phyloP scores from a whole-genome alignment of 2,113 vertebrate species.

The Acinonyx jubatus region DNA sequence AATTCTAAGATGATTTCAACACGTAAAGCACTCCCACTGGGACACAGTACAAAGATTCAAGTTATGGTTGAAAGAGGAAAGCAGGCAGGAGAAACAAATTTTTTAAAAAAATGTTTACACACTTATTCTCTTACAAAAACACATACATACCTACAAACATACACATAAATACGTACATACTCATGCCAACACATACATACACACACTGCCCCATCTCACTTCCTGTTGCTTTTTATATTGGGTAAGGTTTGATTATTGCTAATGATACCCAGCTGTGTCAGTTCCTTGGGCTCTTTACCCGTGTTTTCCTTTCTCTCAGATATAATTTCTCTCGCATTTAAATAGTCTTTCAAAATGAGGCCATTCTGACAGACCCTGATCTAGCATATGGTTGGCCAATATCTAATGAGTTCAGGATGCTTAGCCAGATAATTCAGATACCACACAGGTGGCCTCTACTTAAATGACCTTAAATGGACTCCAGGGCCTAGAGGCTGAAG shows the following conservation, averaged over 20 bases:
- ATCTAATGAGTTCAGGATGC: conserved; percentile 44
- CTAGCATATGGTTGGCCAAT: conserved; percentile 61
- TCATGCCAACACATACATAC: background rate
- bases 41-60: background rate
- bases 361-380: conserved; percentile 25
- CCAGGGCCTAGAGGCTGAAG: conserved; percentile 30
- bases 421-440: conserved; percentile 61
- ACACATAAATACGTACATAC: background rate
- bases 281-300: conserved; percentile 35
- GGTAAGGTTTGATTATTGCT: conserved; percentile 57
- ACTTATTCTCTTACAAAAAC: conserved; percentile 40
- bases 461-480: conserved; percentile 58
- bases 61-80: background rate
- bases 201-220: background rate
- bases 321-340: conserved; percentile 63
- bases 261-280: conserved; percentile 64
- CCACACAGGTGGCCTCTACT: conserved; percentile 56
- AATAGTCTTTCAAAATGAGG: conserved; percentile 59
- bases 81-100: background rate
- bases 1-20: conserved; percentile 61
- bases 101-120: background rate
- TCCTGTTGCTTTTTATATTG: conserved; percentile 40
- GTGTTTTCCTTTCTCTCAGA: conserved; percentile 47
- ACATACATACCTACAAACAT: background rate
- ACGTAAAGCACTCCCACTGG: background rate